Evolutionary conservation across 2,888 invertebrate species (phyloP), one percentile per base, ranked within the genome.

Genomic region (Ochropacha duplaris): DNA sequence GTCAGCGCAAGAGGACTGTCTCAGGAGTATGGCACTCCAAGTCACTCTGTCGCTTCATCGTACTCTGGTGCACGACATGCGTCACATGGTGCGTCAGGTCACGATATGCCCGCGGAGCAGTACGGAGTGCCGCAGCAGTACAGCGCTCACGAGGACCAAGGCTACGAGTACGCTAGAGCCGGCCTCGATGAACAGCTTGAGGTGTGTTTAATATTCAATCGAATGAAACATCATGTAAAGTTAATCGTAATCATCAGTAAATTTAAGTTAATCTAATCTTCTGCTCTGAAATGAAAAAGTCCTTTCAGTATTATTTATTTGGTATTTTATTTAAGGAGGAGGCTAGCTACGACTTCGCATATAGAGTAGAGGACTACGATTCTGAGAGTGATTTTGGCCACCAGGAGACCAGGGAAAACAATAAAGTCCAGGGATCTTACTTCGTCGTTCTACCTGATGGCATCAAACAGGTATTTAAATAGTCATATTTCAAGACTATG

Each of bases 381-480:
- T 93, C 94, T 0, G 95, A 94, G 56, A 94, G 94, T 57, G 95
- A 95, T 73, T 95, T 95, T 66, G 95, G 95, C 0, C 95, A 95
- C 76, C 88, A 93, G 67, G 95, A 95, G 78, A 86, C 93, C 2
- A 90, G 95, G 4, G 94, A 95, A 72, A 95, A 94, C 22, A 94
- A 95, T 69, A 87, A 92, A 52, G 94, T 95, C 28, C 90, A 94
- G 50, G 95, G 95, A 0, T 90, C 93, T 28, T 95, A 95, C 84
- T 95, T 95, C 74, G 95, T 95, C 0, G 92, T 95, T 0, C 84
- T 95, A 44, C 95, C 95, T 71, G 95, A 95, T 86, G 95, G 95
- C 0, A 94, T 95, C 61, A 95, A 94, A 62, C 95, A 95, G 90
- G 93, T 92, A 62, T 58, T 16, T 5, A 24, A 34, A 39, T 34